Evolutionary conservation across 1,140 invertebrate genomes (phyloP).

Genomic region (Pseudomyrmex flavicornis): DNA sequence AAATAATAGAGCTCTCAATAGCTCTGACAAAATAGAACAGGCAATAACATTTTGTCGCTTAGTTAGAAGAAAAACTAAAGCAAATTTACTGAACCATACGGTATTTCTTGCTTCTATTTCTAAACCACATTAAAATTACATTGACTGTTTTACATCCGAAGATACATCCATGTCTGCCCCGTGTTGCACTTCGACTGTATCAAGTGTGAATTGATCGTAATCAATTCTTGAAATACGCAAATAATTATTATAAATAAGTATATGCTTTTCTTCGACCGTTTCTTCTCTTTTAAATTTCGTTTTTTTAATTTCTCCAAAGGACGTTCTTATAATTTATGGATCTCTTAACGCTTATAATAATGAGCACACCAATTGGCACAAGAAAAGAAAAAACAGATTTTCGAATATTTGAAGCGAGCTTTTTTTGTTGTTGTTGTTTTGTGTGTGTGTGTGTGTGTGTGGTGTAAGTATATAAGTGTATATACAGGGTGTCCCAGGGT

Average conservation of each 20-base stretch:
- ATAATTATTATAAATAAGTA: not conserved
- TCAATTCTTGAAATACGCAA: slow-evolving; percentile 60
- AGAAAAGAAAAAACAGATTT: slow-evolving; percentile 17
- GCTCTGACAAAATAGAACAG: slow-evolving; percentile 17
- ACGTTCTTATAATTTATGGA: slow-evolving; percentile 12
- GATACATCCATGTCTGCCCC: slow-evolving; percentile 47
- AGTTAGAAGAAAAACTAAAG: not conserved
- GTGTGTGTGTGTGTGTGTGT: too few species aligned
- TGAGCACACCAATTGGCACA: slow-evolving; percentile 65
- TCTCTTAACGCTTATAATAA: slow-evolving; percentile 7
- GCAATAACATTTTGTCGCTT: not conserved
- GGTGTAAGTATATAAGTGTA: too few species aligned
- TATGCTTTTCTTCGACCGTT: not conserved
- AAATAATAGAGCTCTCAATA: not conserved
- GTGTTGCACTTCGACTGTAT: slow-evolving; percentile 71
- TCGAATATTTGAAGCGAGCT: not conserved
- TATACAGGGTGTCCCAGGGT: too few species aligned
- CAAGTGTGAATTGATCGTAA: slow-evolving; percentile 71
- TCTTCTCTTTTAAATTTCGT: slow-evolving; percentile 17
- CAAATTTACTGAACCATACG: not conserved
- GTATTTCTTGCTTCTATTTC: slow-evolving; percentile 6
- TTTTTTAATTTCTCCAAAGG: not conserved
- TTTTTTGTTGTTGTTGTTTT: not conserved
- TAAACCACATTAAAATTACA: not conserved
- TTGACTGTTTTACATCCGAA: slow-evolving; percentile 9